Evolutionary conservation across 2,113 vertebrate genomes (phyloP).

Genomic region (Pristiophorus japonicus): DNA sequence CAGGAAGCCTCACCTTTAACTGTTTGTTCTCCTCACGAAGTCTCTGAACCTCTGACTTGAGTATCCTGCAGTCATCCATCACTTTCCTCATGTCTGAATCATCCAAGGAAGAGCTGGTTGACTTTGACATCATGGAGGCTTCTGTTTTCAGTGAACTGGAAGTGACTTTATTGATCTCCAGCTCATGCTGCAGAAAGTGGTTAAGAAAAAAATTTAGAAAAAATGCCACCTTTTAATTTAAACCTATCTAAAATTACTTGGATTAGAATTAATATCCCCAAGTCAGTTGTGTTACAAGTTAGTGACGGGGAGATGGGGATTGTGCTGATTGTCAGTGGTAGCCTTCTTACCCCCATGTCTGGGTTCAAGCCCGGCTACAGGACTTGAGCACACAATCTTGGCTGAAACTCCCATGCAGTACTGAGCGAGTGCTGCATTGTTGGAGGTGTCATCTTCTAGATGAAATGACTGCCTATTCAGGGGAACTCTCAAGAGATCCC

Average conservation of each 20-base stretch:
- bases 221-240: neutral
- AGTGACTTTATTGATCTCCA: constrained; percentile 87
- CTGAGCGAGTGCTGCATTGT: neutral
- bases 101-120: constrained; percentile 79
- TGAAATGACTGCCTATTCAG: neutral
- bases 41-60: constrained; percentile 90
- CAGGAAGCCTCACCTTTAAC: constrained; percentile 69
- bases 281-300: constrained; percentile 20
- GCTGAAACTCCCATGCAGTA: neutral
- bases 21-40: constrained; percentile 96
- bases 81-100: constrained; percentile 88
- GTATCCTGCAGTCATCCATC: constrained; percentile 91
- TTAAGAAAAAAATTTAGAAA: neutral
- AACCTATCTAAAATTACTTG: neutral
- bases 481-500: neutral
- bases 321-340: neutral
- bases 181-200: constrained; percentile 76
- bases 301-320: neutral
- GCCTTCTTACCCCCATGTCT: neutral
- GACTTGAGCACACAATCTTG: neutral
- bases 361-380: neutral
- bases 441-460: neutral
- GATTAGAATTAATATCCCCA: neutral
- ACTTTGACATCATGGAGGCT: constrained; percentile 75
- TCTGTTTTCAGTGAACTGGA: constrained; percentile 86